Base-by-base conservation (phyloP, 2,888 invertebrate genomes). In the Stenichneumon culpator region DNA sequence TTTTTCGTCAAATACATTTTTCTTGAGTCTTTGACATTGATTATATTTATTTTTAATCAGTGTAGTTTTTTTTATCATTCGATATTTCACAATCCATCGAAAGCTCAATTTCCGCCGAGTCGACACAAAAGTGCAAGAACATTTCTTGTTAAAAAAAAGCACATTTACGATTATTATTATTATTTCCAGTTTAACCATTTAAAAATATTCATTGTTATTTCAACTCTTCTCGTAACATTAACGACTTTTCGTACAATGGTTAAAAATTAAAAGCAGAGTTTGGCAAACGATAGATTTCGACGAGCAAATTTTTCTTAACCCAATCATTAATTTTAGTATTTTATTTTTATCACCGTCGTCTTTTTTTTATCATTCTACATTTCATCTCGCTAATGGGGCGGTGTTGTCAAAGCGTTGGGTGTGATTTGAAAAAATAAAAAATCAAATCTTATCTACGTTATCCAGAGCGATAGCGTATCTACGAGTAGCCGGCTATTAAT, bases 361-460 rank as follows among this genome's bases (percentile, higher is more conserved):
- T 14, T 16, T 44, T 44, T 14, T 22, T 54, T 22, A 63, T 60
- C 16, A 0, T 14, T 57, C 50, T 50, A 57, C 54, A 68, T 69
- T 32, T 63, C 52, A 32, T 52, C 52, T 52, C 22, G 22, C 57
- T 28, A 14, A 68, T 57, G 25, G 14, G 11, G 7, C 39, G 39
- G 39, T 57, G n/a, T 74, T 74, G 47, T 74, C 74, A 39, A 16
- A 28, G 22, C 6, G 11, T 63, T 73, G 4, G 14, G 50, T 19
- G 14, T 39, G 44, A 63, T 63, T 60, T n/a, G 0, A 16, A 32
- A 32, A 36, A 28, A 57, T n/a, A 2, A 16, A 32, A 28, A 16
- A 63, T 63, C 16, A 16, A 32, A n/a, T 63, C 60, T 63, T 63
- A 63, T 75, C 52, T 6, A 14, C 60, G 47, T 25, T 63, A 74